These are phyloP conservation scores for Hesperia comma DNA, from an alignment of 2,888 invertebrate genomes.

Conservation along the genomic window DNA sequence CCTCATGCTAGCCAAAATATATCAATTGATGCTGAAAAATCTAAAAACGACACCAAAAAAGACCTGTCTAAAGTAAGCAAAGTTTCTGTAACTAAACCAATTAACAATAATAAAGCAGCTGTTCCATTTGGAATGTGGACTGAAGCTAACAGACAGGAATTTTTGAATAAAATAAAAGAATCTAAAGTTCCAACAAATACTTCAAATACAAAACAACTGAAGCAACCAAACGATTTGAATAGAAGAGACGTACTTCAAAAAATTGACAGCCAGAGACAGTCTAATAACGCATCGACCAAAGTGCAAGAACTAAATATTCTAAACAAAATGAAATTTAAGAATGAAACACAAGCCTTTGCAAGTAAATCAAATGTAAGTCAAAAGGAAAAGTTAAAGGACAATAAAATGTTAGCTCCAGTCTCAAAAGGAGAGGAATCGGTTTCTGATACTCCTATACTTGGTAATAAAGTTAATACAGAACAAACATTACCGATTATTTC, in stretches of 20 bases:
- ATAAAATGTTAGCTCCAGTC: slow-evolving; percentile 34
- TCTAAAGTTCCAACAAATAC: slow-evolving; percentile 60
- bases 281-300: slow-evolving; percentile 57
- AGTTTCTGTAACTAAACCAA: slow-evolving; percentile 51
- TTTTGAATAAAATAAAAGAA: slow-evolving; percentile 74
- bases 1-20: slow-evolving; percentile 15
- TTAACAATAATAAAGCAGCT: slow-evolving; percentile 63
- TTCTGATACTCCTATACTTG: background rate
- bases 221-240: slow-evolving; percentile 76
- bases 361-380: slow-evolving; percentile 45
- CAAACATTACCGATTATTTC: slow-evolving; percentile 28
- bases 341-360: slow-evolving; percentile 61
- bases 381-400: slow-evolving; percentile 34
- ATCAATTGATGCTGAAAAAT: slow-evolving; percentile 23
- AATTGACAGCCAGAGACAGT: slow-evolving; percentile 73
- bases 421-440: slow-evolving; percentile 31
- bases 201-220: slow-evolving; percentile 70
- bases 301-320: slow-evolving; percentile 53
- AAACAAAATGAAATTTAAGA: slow-evolving; percentile 57
- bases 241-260: slow-evolving; percentile 75
- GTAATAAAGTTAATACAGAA: slow-evolving; percentile 19
- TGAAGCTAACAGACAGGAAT: slow-evolving; percentile 74
- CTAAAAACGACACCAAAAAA: slow-evolving; percentile 24
- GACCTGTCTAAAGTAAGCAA: slow-evolving; percentile 35
- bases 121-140: slow-evolving; percentile 81